Percentiles rank a stretch among this genome's conserved stretches.
Conservation (phyloP, 1,140 invertebrate genomes). For the Musca domestica region DNA sequence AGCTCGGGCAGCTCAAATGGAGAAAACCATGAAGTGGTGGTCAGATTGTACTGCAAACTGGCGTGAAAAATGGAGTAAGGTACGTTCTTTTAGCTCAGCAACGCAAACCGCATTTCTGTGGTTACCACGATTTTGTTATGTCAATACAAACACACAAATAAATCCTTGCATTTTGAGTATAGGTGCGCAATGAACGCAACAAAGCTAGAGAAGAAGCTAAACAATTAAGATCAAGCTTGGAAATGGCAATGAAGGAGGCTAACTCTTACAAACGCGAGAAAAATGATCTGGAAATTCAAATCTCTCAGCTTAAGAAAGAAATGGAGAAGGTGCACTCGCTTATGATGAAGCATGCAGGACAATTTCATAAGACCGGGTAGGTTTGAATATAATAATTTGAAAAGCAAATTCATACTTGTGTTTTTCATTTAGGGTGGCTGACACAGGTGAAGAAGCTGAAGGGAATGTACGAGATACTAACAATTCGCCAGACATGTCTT, state of each 20-base stretch:
- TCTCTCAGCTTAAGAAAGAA: conserved; percentile 79
- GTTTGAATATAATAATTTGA: not conserved
- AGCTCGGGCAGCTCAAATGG: conserved; percentile 92
- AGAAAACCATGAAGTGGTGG: conserved; percentile 99
- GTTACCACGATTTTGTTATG: not conserved
- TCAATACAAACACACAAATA: too few relatives aligned
- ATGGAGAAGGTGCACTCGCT: conserved; percentile 71
- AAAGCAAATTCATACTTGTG: conserved; percentile 11
- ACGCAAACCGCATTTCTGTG: not conserved
- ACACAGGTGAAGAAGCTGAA: conserved; percentile 47
- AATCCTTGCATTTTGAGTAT: too few relatives aligned
- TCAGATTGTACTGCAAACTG: conserved; percentile 69
- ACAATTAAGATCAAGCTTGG: conserved; percentile 75
- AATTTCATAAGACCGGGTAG: conserved; percentile 57
- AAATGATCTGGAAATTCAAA: conserved; percentile 75
- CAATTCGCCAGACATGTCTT: conserved; percentile 51
- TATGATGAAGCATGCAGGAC: conserved; percentile 67
- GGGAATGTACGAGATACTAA: conserved; percentile 42
- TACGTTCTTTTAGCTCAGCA: conserved; percentile 39
- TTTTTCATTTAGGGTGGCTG: conserved; percentile 22
- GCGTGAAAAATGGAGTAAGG: conserved; percentile 95
- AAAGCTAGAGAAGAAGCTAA: conserved; percentile 85
- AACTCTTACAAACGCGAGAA: conserved; percentile 74
- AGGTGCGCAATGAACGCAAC: conserved; percentile 79
- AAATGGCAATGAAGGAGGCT: conserved; percentile 74